These are phyloP conservation scores for Adelges cooleyi DNA, from an alignment of 1,140 invertebrate species.

Conservation along the genomic window DNA sequence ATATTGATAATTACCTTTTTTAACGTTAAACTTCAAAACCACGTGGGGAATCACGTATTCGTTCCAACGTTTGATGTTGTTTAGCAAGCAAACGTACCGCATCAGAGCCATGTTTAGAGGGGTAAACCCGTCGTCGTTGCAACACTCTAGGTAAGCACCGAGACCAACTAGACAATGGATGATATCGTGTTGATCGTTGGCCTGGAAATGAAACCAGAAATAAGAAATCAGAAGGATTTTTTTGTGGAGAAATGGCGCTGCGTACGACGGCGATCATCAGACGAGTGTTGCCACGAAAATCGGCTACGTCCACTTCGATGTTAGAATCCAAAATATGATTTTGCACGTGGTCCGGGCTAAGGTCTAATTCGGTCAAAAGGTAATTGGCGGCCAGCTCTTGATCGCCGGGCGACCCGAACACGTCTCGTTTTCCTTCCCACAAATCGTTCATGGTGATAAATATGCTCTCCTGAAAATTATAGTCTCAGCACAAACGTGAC, in stretches of 20 bases:
- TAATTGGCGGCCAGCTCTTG: background rate
- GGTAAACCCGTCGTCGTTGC: conserved; percentile 22
- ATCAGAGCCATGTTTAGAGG: conserved; percentile 17
- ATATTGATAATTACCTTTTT: conserved; percentile 1
- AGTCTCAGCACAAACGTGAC: background rate
- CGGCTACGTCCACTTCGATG: conserved; percentile 1
- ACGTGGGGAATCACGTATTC: conserved; percentile 6
- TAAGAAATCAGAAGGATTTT: background rate
- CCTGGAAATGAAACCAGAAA: background rate
- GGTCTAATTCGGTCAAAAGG: background rate
- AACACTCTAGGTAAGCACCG: conserved; percentile 11
- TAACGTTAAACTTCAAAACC: background rate
- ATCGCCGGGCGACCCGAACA: background rate
- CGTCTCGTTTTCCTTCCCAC: background rate
- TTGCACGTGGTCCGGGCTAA: background rate
- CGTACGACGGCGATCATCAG: conserved; percentile 3
- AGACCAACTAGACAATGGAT: conserved; percentile 3
- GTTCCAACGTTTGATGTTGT: conserved; percentile 2
- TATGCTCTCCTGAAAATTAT: too few species aligned
- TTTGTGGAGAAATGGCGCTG: background rate
- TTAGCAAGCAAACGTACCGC: background rate
- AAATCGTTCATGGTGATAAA: background rate
- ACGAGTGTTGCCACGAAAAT: conserved; percentile 12
- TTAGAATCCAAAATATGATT: background rate
- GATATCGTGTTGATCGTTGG: conserved; percentile 3